A percentile compares a stretch with the other conserved stretches of the same genome.
Conservation (phyloP, 2,797 vertebrate genomes). For the Scolopax rusticola region DNA sequence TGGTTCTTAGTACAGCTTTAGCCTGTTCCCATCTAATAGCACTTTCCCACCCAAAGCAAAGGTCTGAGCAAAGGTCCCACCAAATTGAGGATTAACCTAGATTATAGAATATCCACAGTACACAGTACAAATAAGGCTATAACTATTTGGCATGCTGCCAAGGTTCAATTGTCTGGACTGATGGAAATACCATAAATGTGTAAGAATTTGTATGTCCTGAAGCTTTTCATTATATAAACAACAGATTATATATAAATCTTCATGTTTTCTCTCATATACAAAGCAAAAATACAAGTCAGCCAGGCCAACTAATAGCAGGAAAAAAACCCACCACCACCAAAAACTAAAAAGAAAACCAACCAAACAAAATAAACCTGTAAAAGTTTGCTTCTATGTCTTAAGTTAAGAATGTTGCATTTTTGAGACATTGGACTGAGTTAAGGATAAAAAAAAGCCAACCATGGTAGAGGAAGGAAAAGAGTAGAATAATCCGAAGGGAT, state of each 20-base stretch:
- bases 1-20: not conserved
- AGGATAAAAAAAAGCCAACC: not conserved
- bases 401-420: not conserved
- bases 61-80: no score
- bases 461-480: not conserved
- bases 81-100: not conserved
- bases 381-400: not conserved
- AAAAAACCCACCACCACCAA: not conserved
- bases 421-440: not conserved
- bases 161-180: not conserved
- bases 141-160: accelerated
- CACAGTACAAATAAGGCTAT: not conserved
- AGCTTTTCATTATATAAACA: not conserved
- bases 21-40: not conserved
- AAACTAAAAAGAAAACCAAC: not conserved
- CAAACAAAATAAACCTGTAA: not conserved
- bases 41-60: not conserved
- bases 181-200: not conserved
- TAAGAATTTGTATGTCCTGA: not conserved
- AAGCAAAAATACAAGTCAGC: not conserved
- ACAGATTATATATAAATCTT: not conserved
- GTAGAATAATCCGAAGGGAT: not conserved
- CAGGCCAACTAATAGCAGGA: not conserved
- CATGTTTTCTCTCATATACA: not conserved
- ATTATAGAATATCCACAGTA: not conserved